Conservation (phyloP, 2,113 vertebrate genomes). For the Actenoides lindsayi region DNA sequence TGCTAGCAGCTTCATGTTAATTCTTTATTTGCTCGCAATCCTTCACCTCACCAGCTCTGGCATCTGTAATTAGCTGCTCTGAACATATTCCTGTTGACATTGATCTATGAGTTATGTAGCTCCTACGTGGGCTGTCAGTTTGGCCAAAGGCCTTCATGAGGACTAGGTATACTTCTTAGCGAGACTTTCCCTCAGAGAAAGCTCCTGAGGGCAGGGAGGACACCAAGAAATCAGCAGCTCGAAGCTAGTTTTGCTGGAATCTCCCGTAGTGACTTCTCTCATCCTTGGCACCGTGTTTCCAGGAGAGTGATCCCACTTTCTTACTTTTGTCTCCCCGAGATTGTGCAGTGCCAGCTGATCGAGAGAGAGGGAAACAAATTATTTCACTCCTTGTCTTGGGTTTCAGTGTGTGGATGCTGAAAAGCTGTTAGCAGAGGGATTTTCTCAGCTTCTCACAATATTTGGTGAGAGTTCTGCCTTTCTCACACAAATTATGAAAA, state of each 20-base stretch:
- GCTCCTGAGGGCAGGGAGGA: not conserved
- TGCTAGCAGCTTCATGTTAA: slow-evolving; percentile 4
- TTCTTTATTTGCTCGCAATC: not conserved
- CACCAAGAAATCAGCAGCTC: not conserved
- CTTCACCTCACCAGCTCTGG: not conserved
- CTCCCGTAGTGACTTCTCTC: not conserved
- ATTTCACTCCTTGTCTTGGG: not conserved
- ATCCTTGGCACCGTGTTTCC: not conserved
- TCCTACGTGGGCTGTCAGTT: not conserved
- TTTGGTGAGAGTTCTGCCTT: too few relatives aligned
- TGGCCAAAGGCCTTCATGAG: not conserved
- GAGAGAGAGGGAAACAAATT: not conserved
- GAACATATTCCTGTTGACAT: not conserved
- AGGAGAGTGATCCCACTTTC: not conserved
- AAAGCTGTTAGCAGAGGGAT: too few relatives aligned
- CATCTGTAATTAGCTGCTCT: slow-evolving; percentile 12
- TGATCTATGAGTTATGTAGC: not conserved
- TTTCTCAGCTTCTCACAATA: too few relatives aligned
- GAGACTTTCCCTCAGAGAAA: not conserved
- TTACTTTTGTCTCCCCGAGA: not conserved
- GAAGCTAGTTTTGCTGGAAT: not conserved
- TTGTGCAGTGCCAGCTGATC: not conserved
- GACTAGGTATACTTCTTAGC: not conserved
- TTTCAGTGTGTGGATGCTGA: not conserved
- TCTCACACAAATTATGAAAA: too few relatives aligned